phyloP scores from a whole-genome alignment of 2,113 vertebrate species.

The Marmota flaviventris region DNA sequence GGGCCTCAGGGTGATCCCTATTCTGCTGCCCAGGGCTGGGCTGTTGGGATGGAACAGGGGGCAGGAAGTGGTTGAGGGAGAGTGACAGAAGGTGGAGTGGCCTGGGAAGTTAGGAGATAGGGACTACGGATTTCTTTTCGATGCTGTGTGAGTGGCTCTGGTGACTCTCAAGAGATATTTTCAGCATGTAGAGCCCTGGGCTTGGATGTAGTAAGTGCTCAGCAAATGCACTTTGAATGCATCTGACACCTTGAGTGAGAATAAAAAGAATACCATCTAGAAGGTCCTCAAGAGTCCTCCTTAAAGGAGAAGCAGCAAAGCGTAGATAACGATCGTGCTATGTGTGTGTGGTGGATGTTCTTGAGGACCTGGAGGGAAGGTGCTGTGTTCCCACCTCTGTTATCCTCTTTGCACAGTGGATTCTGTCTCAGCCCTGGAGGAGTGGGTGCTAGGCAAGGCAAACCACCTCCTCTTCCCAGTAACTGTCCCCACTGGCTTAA shows the following conservation, averaged over 20 bases:
- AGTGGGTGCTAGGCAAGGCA: background rate
- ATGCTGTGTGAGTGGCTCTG: background rate
- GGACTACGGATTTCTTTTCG: background rate
- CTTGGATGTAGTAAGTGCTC: background rate
- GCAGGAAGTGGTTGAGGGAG: background rate
- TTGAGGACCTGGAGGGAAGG: background rate
- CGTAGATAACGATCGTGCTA: fast-evolving
- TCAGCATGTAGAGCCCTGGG: background rate
- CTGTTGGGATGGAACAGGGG: background rate
- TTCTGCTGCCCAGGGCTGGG: background rate
- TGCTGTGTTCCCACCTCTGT: background rate
- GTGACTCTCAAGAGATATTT: slow-evolving; percentile 15
- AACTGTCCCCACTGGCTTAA: background rate
- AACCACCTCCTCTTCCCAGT: background rate
- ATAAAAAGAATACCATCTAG: background rate
- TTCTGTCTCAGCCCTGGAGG: background rate
- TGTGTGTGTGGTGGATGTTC: background rate
- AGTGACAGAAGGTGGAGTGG: background rate
- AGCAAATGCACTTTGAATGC: background rate
- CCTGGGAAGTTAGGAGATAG: background rate
- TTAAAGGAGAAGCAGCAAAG: background rate
- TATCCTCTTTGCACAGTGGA: background rate
- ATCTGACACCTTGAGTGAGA: background rate
- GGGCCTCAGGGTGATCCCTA: background rate
- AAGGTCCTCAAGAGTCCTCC: background rate